phyloP scores from a whole-genome alignment of 1,140 invertebrate genomes.

The Teleopsis dalmanni region DNA sequence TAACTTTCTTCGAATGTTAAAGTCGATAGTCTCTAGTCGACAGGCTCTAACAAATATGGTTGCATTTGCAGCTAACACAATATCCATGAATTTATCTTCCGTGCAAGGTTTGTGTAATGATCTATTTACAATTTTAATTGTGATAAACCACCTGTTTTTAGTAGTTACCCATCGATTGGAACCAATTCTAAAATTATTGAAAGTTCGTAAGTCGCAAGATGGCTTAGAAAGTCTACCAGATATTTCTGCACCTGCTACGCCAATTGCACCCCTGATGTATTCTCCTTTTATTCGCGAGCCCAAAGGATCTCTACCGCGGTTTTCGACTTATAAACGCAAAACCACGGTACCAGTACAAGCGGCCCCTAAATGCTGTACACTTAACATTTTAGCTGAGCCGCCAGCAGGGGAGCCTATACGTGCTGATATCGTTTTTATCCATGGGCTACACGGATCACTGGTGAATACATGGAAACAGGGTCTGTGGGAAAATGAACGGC shows the following conservation, averaged over 20 bases:
- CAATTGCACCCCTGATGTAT: conserved; percentile 7
- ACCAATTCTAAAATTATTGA: conserved; percentile 36
- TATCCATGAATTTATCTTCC: conserved; percentile 46
- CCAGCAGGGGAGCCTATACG: conserved; percentile 35
- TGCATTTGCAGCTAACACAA: conserved; percentile 47
- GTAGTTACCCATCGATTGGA: conserved; percentile 41
- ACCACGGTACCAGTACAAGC: conserved; percentile 5
- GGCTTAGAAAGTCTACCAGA: conserved; percentile 37
- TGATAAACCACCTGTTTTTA: background rate
- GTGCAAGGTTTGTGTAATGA: conserved; percentile 41
- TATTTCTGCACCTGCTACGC: conserved; percentile 13
- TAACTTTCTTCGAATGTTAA: conserved; percentile 26
- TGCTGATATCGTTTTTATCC: conserved; percentile 53
- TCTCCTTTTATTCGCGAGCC: conserved; percentile 6
- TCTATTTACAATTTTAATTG: background rate
- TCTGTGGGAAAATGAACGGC: conserved; percentile 43
- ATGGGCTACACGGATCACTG: conserved; percentile 52
- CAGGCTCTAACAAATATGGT: conserved; percentile 45
- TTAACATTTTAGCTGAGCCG: conserved; percentile 43
- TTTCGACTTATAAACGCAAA: background rate
- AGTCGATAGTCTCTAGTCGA: conserved; percentile 34
- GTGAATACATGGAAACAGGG: conserved; percentile 54
- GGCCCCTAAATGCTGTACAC: conserved; percentile 38
- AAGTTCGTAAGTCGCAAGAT: conserved; percentile 35
- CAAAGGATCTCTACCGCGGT: background rate